Base-by-base conservation (phyloP, 2,888 invertebrate genomes). In the Orthosia gothica region DNA sequence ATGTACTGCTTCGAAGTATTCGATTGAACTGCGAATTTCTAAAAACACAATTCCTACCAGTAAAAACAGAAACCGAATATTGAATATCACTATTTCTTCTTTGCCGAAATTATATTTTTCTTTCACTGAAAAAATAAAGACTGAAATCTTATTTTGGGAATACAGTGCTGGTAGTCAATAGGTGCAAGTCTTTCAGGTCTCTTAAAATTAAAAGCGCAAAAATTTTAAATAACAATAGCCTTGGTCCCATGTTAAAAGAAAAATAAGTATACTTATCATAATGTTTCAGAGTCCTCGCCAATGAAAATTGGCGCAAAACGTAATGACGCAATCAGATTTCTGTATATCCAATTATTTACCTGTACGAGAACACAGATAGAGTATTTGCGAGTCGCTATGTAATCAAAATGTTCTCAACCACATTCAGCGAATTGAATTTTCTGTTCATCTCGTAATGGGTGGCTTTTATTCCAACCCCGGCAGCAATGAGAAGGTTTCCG, bases 331-430 rank as follows among this genome's bases (percentile, higher is more conserved):
- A 87, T 85, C 81, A 76, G 26, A 89, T 90, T 87, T 87, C 85
- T 84, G 87, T 87, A 72, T 86, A 87, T 88, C 87, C 87, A 90
- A 91, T 92, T 90, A 92, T 92, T 92, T 90, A 91, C 92, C 90
- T 90, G 88, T 87, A 85, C 76, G 82, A 81, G 80, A 84, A 82
- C 83, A 85, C 85, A 88, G 79, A 84, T 78, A 81, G 83, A 83
- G 81, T 88, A 88, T 86, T 89, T 89, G 86, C 85, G 81, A 88
- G 76, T 87, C 81, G 86, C 87, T 89, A 84, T 90, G 90, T 89
- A 91, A 91, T 89, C 91, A 92, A 91, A 92, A 91, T 88, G 89
- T 89, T 88, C 89, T 84, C 85, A 85, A 87, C 90, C 91, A 89
- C 90, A 92, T 91, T 90, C 89, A 87, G 74, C 65, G 88, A 88